Evolutionary conservation across 2,113 vertebrate species (phyloP), one percentile per base, ranked within the genome.

Genomic region (Gavialis gangeticus): DNA sequence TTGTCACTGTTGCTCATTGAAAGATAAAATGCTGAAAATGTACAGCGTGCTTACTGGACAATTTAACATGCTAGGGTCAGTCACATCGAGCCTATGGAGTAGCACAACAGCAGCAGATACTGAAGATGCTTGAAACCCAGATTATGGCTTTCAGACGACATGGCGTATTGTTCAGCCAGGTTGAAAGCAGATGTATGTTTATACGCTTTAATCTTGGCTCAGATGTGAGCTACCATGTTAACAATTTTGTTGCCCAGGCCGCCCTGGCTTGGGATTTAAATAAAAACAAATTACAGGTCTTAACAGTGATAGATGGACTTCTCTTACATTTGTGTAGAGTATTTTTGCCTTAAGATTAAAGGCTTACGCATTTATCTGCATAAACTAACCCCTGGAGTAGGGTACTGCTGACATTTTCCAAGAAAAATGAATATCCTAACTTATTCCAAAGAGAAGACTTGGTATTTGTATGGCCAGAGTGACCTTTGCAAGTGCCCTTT

Each of bases 351-450:
- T 98, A 97, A 98, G 98, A 98, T 98, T 98, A 98, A 98, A 98
- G 98, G 97, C 96, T 98, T 98, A 98, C 75, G 59, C 97, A 98
- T 98, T 98, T 98, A 98, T 98, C 98, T 99, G 98, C 98, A 99
- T 99, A 99, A 99, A 98, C 98, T 99, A 99, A 99, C 97, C 97
- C 96, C 97, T 94, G 97, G 98, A 97, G 98, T 98, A 97, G 97
- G 98, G 98, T 98, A 97, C 96, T 97, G 98, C 98, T 99, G 98
- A 99, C 98, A 98, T 99, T 99, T 99, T 99, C 98, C 98, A 98
- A 99, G 98, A 98, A 98, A 98, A 99, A 99, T 99, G 98, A 99
- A 99, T 99, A 99, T 99, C 99, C 99, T 98, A 98, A 98, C 98
- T 98, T 98, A 98, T 98, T 98, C 98, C 98, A 98, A 98, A 98